phyloP scores from a whole-genome alignment of 1,140 invertebrate genomes.

The Parasteatoda tepidariorum region DNA sequence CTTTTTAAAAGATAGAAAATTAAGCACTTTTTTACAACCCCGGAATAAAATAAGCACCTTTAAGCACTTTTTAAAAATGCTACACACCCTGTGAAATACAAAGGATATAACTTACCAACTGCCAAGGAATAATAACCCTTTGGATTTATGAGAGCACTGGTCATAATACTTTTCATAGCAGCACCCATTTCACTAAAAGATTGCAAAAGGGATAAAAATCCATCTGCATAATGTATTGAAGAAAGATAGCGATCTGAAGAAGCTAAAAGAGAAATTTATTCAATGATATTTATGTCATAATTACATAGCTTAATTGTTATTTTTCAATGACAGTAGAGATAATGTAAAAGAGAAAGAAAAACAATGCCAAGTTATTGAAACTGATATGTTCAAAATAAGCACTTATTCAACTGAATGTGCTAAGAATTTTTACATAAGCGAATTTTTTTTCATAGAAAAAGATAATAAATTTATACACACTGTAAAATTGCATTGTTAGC shows the following conservation, averaged over 20 bases:
- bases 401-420: background rate
- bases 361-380: too few species aligned
- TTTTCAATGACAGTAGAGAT: too few species aligned
- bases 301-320: background rate
- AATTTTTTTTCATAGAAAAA: too few species aligned
- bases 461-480: too few species aligned
- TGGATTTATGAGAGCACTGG: conserved; percentile 86
- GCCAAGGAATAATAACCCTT: conserved; percentile 63
- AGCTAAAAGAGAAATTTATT: conserved; percentile 23
- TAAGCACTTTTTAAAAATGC: too few species aligned
- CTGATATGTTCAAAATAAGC: background rate
- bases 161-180: conserved; percentile 92
- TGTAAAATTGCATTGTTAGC: too few species aligned
- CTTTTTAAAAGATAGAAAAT: too few species aligned
- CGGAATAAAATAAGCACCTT: too few species aligned
- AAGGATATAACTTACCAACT: conserved; percentile 55
- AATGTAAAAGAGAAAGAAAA: too few species aligned
- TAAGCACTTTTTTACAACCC: too few species aligned
- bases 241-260: conserved; percentile 22
- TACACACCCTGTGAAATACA: too few species aligned
- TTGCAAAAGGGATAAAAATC: conserved; percentile 88
- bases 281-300: background rate
- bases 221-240: conserved; percentile 83
- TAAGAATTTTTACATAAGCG: background rate
- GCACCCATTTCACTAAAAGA: conserved; percentile 95